Conservation (phyloP, 1,140 invertebrate species). For the Lamellibrachia luymesi region DNA sequence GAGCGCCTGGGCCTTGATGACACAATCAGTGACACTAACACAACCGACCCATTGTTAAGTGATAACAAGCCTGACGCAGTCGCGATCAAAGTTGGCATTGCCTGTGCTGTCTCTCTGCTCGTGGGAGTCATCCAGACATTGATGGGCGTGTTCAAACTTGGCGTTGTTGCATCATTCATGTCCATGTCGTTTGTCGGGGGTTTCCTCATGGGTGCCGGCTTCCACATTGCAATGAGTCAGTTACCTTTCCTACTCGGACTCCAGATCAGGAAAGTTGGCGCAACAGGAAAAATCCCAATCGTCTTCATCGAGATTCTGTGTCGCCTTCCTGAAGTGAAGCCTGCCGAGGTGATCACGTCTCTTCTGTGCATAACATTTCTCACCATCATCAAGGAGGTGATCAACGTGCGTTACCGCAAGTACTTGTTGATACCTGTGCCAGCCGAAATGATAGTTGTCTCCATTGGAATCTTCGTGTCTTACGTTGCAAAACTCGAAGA, state of each 20-base stretch:
- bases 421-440: constrained; percentile 72
- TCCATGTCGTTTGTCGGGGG: constrained; percentile 25
- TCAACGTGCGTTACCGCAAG: constrained; percentile 70
- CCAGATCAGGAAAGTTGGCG: constrained; percentile 11
- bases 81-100: constrained; percentile 15
- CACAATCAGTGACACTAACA: not conserved
- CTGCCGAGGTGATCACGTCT: constrained; percentile 65
- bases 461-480: constrained; percentile 39
- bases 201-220: constrained; percentile 23
- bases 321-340: constrained; percentile 45
- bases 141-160: constrained; percentile 18
- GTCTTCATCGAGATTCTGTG: constrained; percentile 43
- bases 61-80: constrained; percentile 12
- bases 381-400: constrained; percentile 73
- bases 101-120: constrained; percentile 22
- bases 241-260: constrained; percentile 25
- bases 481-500: constrained; percentile 36
- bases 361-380: constrained; percentile 69
- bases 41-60: not conserved
- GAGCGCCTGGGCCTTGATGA: not conserved
- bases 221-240: constrained; percentile 27
- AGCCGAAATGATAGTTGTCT: constrained; percentile 70
- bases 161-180: constrained; percentile 26
- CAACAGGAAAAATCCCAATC: constrained; percentile 20
- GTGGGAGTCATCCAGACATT: constrained; percentile 21